A percentile compares a stretch with the other conserved stretches of the same genome.
Conservation (phyloP, 2,888 invertebrate species). For the Blastobasis adustella region DNA sequence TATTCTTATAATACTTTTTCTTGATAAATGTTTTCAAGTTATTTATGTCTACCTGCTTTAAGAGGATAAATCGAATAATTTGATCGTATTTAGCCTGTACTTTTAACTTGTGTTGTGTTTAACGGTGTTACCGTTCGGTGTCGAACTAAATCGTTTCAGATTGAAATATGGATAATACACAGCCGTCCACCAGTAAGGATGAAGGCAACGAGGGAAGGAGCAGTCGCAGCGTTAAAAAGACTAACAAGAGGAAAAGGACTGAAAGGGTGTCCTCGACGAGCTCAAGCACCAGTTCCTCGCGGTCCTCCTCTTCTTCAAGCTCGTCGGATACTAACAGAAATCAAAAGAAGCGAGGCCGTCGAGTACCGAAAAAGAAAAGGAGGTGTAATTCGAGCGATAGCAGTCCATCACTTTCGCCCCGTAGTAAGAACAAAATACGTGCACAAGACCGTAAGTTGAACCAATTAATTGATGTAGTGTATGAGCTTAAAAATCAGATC, state of each 20-base stretch:
- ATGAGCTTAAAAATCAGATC: background rate
- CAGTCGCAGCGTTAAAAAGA: background rate
- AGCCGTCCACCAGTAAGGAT: background rate
- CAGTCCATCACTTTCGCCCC: too few relatives aligned
- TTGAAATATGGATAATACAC: background rate
- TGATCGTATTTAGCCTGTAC: too few relatives aligned
- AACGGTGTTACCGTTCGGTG: too few relatives aligned
- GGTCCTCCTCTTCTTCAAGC: background rate
- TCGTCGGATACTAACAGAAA: background rate
- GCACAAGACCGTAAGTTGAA: background rate
- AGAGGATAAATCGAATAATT: too few relatives aligned
- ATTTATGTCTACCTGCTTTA: too few relatives aligned
- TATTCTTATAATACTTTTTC: too few relatives aligned
- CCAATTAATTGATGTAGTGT: background rate
- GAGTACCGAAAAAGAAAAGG: too few relatives aligned
- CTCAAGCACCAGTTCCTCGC: background rate
- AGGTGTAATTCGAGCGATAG: too few relatives aligned
- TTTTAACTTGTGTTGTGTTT: too few relatives aligned
- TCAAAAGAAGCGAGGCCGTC: background rate
- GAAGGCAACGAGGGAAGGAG: background rate
- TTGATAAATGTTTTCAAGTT: too few relatives aligned
- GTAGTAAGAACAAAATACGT: background rate
- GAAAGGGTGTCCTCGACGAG: background rate
- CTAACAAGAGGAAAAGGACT: background rate
- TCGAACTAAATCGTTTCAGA: too few relatives aligned